Evolutionary conservation across 1,140 invertebrate genomes (phyloP), one percentile per base, ranked within the genome.

Genomic region (Sycophaga agraensis): DNA sequence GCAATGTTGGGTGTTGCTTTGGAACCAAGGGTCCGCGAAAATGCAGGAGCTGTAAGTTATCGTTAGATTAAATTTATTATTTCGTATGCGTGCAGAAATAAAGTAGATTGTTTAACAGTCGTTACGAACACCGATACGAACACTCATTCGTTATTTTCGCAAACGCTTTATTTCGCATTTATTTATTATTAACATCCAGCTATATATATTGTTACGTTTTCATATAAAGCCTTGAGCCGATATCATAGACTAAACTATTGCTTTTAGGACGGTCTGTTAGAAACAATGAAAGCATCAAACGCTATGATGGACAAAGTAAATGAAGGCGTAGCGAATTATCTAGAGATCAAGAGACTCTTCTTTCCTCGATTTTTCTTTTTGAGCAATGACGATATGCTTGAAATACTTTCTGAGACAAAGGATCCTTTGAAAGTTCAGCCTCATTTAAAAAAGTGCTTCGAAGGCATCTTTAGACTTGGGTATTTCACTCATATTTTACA

Each of bases 321-420:
- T 63, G 90, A 90, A 56, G 94, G 94, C 16, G 88, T 98, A 12
- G 89, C 92, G 70, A 87, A 89, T 66, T 97, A 97, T 78, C 82
- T 97, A 45, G 94, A 97, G 77, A 93, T 91, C 73, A 97, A 97
- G 77, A 84, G 95, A 57, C 79, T 96, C 2, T 95, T 86, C 73
- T 98, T 97, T 74, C 90, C 94, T 1, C 83, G 94, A 73, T 96
- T 98, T 74, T 97, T 96, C 81, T 98, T 97, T 72, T 81, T 98
- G 35, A 97, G 94, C 7, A 97, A 97, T 73, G 93, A 97, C 70
- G 95, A 97, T 82, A 91, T 98, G 86, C 82, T 97, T 21, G 93
- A 97, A 79, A 97, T 98, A 70, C 80, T 98, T 40, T 95, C 94
- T 0, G 93, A 97, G 84, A 89, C 91, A 0, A 96, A 94, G 79